Base-by-base conservation (phyloP, 2,113 vertebrate species). In the Hassar affinis region DNA sequence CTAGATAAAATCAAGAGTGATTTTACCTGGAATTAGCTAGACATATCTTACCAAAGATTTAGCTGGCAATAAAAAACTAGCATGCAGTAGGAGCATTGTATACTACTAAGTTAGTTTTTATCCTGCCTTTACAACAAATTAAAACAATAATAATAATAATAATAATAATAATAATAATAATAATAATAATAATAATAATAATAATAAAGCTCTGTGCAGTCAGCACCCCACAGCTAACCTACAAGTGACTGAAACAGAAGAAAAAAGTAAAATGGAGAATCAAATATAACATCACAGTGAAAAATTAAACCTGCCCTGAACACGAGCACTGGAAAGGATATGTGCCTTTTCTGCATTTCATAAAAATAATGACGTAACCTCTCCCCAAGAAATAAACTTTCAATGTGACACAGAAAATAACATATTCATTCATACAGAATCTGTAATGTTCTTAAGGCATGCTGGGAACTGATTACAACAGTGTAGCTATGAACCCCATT, bases 401-500 rank as follows among this genome's bases (percentile, higher is more conserved):
- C 8, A 77, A 69, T 56, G 54, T 61, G 33, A 84, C 71, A 83
- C 42, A 80, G 35, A 38, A 79, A 49, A 45, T 52, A 17, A 82
- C 56, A 82, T 62, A 66, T 59, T 77, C 52, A 45, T 71, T 82
- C 42, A 33, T 22, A 81, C 30, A 66, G 47, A 51, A 62, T 62
- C 47, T 68, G 47, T 57, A 15, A 47, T 52, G 56, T 79, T 82
- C n/a, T 85, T 81, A 25, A 30, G 62, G 59, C 25, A 30, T 38
- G 83, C 68, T 66, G 42, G 64, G 85, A 85, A 86, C 89, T 88
- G 81, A 86, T 86, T 88, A 87, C 86, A 84, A 84, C 83, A 87
- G 92, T 93, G 92, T 93, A 93, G 93, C 93, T 94, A 94, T 94
- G 93, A 95, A 82, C 93, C 93, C 93, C 87, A 90, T 90, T 91